Percentiles rank a stretch among this genome's conserved stretches.
Conservation (phyloP, 2,113 vertebrate species). For the Sceloporus undulatus region DNA sequence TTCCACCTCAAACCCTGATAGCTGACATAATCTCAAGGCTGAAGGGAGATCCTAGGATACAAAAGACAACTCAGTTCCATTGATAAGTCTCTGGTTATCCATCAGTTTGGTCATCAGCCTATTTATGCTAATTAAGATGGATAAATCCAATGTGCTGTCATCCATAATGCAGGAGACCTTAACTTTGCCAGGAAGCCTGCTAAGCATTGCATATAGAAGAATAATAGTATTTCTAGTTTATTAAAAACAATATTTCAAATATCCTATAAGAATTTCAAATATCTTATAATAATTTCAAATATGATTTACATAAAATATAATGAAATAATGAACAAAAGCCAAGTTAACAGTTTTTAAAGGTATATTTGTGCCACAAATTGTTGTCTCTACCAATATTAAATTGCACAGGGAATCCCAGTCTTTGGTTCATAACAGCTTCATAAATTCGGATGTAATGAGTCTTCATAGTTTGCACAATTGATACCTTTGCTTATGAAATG, state of each 20-base stretch:
- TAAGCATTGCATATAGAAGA: not conserved
- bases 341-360: not conserved
- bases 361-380: not conserved
- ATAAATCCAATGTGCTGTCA: not conserved
- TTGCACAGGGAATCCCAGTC: slow-evolving; percentile 14
- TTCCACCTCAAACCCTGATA: not conserved
- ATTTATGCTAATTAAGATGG: not conserved
- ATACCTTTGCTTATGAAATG: slow-evolving; percentile 3
- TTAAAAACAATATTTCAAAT: not conserved
- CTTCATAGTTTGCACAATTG: not conserved
- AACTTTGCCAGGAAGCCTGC: not conserved
- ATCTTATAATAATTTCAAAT: not conserved
- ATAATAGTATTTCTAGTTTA: not conserved
- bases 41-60: not conserved
- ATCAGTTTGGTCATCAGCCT: not conserved
- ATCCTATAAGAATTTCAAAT: not conserved
- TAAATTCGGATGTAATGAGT: not conserved
- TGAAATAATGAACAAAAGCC: not conserved
- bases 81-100: not conserved
- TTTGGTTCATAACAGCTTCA: not conserved
- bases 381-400: not conserved
- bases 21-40: not conserved
- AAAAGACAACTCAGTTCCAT: not conserved
- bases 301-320: not conserved
- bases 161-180: not conserved